Conservation (phyloP, 2,797 vertebrate genomes). For the Trichosurus vulpecula region DNA sequence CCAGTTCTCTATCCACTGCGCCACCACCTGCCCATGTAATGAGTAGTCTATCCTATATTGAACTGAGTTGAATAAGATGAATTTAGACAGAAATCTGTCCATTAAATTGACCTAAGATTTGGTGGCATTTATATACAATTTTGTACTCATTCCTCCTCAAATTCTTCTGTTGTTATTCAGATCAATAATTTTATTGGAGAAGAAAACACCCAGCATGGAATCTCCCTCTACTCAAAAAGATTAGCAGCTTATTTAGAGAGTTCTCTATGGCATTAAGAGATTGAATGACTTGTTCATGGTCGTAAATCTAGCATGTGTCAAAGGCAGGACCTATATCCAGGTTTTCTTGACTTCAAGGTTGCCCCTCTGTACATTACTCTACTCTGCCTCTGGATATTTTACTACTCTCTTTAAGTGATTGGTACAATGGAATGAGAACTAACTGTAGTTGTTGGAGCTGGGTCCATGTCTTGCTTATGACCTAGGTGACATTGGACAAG, state of each 20-base stretch:
- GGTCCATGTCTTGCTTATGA: not conserved
- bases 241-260: not conserved
- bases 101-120: not conserved
- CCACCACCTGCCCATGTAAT: not conserved
- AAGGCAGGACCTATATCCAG: not conserved
- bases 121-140: not conserved
- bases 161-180: not conserved
- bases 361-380: not conserved
- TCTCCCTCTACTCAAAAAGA: not conserved
- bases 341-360: not conserved
- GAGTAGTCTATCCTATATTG: not conserved
- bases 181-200: not conserved
- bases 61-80: not conserved
- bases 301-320: not conserved
- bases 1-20: not conserved
- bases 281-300: not conserved
- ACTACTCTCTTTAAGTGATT: not conserved
- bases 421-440: not conserved
- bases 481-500: not conserved
- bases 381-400: not conserved
- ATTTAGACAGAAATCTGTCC: not conserved
- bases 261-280: not conserved
- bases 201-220: not conserved
- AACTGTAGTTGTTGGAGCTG: not conserved
- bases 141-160: not conserved